Evolutionary conservation across 2,113 vertebrate species (phyloP).

Genomic region (Grammomys surdaster): DNA sequence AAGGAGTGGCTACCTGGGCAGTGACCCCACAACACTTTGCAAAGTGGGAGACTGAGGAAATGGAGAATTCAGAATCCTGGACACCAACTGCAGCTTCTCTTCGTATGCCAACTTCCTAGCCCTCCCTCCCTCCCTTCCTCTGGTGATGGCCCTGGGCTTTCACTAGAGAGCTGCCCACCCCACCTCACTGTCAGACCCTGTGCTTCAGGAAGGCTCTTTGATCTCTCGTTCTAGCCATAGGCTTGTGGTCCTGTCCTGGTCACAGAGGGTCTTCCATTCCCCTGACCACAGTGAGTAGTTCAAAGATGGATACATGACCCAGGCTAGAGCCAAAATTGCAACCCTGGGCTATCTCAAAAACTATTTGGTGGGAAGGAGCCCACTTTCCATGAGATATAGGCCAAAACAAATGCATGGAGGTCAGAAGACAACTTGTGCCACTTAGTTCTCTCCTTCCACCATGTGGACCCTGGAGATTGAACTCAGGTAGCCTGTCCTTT

Average conservation of each 20-base stretch:
- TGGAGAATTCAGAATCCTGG: background rate
- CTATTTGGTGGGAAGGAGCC: background rate
- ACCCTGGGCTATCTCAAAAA: background rate
- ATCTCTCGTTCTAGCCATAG: background rate
- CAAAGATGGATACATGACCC: background rate
- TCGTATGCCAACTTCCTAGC: background rate
- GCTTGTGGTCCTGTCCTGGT: background rate
- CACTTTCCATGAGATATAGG: background rate
- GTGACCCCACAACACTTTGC: background rate
- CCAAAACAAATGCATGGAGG: background rate
- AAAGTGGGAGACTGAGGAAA: background rate
- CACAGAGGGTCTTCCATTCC: background rate
- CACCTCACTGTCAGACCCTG: background rate
- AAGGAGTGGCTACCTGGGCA: background rate
- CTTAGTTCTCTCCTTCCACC: background rate
- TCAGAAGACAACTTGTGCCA: background rate
- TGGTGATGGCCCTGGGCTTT: background rate
- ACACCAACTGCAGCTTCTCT: background rate
- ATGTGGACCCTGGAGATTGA: background rate
- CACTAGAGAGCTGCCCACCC: background rate
- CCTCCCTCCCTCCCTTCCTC: background rate
- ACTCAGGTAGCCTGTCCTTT: background rate
- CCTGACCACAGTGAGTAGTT: background rate
- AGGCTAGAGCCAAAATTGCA: background rate
- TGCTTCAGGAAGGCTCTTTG: background rate